These are phyloP conservation scores for Agapornis roseicollis DNA, from an alignment of 2,113 vertebrate genomes.

Conservation along the genomic window DNA sequence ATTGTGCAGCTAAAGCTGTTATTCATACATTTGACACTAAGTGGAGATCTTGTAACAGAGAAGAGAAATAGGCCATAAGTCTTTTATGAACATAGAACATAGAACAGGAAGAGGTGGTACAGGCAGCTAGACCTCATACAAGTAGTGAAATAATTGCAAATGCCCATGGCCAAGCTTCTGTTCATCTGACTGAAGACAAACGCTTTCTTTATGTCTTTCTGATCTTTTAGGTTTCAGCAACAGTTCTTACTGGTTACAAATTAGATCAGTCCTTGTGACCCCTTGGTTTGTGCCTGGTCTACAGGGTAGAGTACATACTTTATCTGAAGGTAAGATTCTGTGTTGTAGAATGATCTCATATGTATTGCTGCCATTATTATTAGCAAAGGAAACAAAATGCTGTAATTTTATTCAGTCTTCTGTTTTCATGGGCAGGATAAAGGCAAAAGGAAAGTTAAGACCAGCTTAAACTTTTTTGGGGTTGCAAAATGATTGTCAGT, in stretches of 20 bases:
- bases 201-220: background rate
- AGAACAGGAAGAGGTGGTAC: background rate
- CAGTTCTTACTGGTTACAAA: background rate
- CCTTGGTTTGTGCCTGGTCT: background rate
- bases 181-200: background rate
- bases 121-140: background rate
- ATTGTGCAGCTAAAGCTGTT: background rate
- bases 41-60: slow-evolving; percentile 37
- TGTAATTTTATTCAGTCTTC: background rate
- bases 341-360: background rate
- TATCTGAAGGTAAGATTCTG: background rate
- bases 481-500: background rate
- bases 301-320: background rate
- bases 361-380: background rate
- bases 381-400: background rate
- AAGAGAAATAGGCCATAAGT: background rate
- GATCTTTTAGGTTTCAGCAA: background rate
- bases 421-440: background rate
- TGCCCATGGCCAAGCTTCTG: background rate
- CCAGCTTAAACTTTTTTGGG: background rate
- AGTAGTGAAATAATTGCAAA: background rate
- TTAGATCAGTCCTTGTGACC: background rate
- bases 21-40: background rate
- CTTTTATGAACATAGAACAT: accelerated
- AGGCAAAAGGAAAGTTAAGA: background rate